phyloP scores from a whole-genome alignment of 2,797 vertebrate species.

The Spheniscus humboldti region DNA sequence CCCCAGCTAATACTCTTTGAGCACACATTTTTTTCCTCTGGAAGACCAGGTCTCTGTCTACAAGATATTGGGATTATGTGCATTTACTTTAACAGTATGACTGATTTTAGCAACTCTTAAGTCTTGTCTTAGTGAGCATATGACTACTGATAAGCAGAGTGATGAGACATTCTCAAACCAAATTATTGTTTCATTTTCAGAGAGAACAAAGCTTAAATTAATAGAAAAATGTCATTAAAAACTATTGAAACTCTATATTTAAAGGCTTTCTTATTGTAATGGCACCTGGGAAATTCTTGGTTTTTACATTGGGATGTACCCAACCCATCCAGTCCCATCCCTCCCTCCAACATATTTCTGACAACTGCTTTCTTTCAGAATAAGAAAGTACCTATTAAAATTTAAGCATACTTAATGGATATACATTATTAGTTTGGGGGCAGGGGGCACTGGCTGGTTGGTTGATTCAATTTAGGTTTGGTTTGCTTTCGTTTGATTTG shows the following conservation, averaged over 20 bases:
- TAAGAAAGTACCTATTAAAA: not conserved
- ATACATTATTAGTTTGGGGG: not conserved
- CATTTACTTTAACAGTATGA: not conserved
- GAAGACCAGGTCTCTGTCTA: not conserved
- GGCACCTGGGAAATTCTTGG: not conserved
- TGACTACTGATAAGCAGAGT: not conserved
- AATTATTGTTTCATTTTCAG: not conserved
- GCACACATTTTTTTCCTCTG: not conserved
- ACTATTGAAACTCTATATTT: not conserved
- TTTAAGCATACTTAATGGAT: not conserved
- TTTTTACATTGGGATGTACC: not conserved
- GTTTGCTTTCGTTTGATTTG: not conserved
- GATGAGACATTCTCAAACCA: not conserved
- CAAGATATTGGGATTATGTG: not conserved
- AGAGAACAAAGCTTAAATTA: not conserved
- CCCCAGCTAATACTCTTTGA: not conserved
- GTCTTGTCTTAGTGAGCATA: not conserved
- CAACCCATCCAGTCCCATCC: not conserved
- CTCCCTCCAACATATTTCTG: not conserved
- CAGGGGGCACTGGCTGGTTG: not conserved
- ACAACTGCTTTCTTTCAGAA: not conserved
- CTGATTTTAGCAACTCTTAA: not conserved
- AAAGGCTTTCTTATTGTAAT: not conserved
- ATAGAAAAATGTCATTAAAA: not conserved
- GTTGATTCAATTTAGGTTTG: not conserved